phyloP scores from a whole-genome alignment of 2,888 invertebrate species.

The Dione juno region DNA sequence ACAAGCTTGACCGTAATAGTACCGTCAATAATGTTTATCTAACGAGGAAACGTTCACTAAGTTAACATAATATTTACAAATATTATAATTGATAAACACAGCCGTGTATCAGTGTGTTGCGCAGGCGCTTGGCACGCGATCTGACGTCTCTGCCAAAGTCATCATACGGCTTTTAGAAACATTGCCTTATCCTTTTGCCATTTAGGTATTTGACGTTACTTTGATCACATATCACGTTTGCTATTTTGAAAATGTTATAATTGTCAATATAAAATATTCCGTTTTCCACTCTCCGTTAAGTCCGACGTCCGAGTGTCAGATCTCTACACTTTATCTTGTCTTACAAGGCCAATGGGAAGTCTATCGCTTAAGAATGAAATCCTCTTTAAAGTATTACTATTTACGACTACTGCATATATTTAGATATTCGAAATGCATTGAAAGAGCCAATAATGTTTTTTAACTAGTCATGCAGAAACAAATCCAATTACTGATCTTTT shows the following conservation, averaged over 20 bases:
- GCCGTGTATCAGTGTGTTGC: constrained; percentile 25
- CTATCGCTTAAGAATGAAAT: too few species aligned
- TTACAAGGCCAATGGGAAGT: too few species aligned
- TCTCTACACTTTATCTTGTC: too few species aligned
- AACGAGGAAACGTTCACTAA: neutral
- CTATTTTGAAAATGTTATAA: neutral
- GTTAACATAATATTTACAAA: constrained; percentile 15
- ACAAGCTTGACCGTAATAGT: too few species aligned
- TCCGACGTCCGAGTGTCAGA: too few species aligned
- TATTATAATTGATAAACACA: constrained; percentile 17
- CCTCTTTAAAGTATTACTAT: too few species aligned
- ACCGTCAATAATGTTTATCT: neutral
- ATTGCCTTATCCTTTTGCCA: constrained; percentile 31
- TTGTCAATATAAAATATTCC: neutral
- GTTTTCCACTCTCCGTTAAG: too few species aligned
- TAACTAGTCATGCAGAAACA: constrained; percentile 5
- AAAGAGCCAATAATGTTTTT: neutral
- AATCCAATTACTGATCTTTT: constrained; percentile 19
- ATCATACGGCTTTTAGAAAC: constrained; percentile 49
- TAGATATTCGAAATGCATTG: too few species aligned
- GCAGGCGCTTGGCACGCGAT: constrained; percentile 60
- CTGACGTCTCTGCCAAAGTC: constrained; percentile 56
- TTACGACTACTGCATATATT: too few species aligned
- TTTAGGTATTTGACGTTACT: neutral
- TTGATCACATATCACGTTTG: constrained; percentile 13